Evolutionary conservation across 2,797 vertebrate genomes (phyloP).

Genomic region (Masticophis lateralis): DNA sequence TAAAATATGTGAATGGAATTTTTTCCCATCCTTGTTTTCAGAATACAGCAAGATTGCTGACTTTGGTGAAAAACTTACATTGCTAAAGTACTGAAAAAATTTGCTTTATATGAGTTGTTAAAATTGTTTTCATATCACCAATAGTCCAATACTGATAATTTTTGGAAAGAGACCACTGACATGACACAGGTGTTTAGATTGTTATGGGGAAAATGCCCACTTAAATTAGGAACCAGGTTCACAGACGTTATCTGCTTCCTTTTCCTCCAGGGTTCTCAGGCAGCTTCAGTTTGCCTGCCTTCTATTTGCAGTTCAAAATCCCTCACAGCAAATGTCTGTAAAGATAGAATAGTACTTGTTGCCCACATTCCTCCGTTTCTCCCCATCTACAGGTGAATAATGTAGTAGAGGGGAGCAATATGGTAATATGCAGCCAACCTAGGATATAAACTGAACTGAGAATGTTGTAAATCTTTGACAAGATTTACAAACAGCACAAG

Average conservation of each 20-base stretch:
- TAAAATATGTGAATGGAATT: not conserved
- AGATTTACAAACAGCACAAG: not conserved
- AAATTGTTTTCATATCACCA: not conserved
- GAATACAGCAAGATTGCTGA: not conserved
- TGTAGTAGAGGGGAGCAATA: not conserved
- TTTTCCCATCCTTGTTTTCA: not conserved
- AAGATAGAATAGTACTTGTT: not conserved
- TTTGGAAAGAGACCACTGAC: not conserved
- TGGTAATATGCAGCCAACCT: not conserved
- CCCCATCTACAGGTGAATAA: not conserved
- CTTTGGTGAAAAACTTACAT: not conserved
- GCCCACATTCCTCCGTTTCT: not conserved
- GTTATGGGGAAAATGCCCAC: not conserved
- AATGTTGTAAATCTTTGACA: not conserved
- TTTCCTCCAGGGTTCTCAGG: not conserved
- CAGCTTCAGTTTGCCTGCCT: not conserved
- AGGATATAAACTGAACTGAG: not conserved
- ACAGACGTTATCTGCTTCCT: not conserved
- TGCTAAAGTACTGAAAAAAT: not conserved
- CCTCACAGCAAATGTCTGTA: not conserved
- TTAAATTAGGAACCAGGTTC: not conserved
- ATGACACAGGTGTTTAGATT: not conserved
- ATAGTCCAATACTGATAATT: not conserved
- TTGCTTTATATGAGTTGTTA: not conserved
- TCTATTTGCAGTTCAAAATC: not conserved